Conservation (phyloP, 1,140 invertebrate species). For the Platyura marginata region DNA sequence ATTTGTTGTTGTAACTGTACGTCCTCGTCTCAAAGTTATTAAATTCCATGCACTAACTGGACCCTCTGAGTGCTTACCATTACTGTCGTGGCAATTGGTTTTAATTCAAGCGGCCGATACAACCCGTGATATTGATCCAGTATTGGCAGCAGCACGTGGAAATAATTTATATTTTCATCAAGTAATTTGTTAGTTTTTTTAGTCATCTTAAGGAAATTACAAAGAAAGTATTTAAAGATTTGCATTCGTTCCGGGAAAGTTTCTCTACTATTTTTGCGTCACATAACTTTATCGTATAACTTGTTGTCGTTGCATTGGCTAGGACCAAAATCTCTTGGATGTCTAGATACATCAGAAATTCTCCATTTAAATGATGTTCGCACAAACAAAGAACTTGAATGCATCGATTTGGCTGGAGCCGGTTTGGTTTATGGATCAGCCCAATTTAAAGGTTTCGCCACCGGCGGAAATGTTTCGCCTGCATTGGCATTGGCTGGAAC, state of each 20-base stretch:
- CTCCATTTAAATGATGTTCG: constrained; percentile 78
- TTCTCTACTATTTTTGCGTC: constrained; percentile 31
- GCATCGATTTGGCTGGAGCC: constrained; percentile 61
- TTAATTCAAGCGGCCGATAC: constrained; percentile 60
- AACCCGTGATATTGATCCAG: constrained; percentile 57
- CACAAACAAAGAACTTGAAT: constrained; percentile 67
- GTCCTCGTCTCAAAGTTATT: constrained; percentile 41
- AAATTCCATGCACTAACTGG: constrained; percentile 31
- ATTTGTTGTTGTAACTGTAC: constrained; percentile 71
- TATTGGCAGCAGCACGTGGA: constrained; percentile 72
- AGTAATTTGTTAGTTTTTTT: constrained; percentile 23
- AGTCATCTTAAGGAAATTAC: background rate
- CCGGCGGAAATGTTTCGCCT: constrained; percentile 40
- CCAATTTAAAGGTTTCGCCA: constrained; percentile 78
- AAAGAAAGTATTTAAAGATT: constrained; percentile 8
- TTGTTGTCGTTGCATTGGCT: constrained; percentile 71
- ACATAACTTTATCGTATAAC: constrained; percentile 45
- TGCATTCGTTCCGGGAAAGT: constrained; percentile 19
- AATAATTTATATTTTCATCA: constrained; percentile 67
- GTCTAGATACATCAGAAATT: constrained; percentile 70
- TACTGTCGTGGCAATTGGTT: constrained; percentile 84
- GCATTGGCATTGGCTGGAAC: constrained; percentile 46
- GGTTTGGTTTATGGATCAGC: constrained; percentile 81
- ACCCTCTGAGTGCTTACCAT: constrained; percentile 52
- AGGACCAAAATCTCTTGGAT: constrained; percentile 65